phyloP scores from a whole-genome alignment of 2,113 vertebrate genomes.

The Charina bottae region DNA sequence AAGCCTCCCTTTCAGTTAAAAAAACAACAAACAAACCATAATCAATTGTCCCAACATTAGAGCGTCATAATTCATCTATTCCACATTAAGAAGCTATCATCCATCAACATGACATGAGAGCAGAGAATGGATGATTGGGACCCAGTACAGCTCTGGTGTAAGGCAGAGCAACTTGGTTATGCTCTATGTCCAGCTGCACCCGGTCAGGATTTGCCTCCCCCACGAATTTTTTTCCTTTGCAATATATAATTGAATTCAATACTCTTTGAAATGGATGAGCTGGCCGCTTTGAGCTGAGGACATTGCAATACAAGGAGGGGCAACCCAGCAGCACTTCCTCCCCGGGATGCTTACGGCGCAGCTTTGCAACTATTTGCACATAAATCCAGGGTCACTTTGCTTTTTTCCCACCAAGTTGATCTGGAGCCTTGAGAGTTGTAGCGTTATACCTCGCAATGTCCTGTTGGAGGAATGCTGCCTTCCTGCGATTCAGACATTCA shows the following conservation, averaged over 20 bases:
- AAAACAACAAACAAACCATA: constrained; percentile 57
- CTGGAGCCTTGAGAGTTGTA: too few relatives aligned
- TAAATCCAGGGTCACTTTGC: not conserved
- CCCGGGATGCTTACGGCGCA: constrained; percentile 8
- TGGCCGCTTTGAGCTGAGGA: not conserved
- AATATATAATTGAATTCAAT: constrained; percentile 24
- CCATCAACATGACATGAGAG: constrained; percentile 59
- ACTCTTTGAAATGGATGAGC: constrained; percentile 21
- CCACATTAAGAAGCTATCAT: constrained; percentile 62
- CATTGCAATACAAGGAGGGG: not conserved
- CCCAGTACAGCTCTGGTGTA: constrained; percentile 33
- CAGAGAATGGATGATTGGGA: constrained; percentile 54
- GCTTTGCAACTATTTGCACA: not conserved
- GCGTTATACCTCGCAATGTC: too few relatives aligned
- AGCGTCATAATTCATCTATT: constrained; percentile 66
- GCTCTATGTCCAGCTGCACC: constrained; percentile 9
- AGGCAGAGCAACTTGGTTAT: not conserved
- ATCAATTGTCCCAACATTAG: constrained; percentile 69
- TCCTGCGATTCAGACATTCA: too few relatives aligned
- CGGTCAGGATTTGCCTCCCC: constrained; percentile 22
- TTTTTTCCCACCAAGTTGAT: not conserved
- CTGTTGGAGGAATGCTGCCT: too few relatives aligned
- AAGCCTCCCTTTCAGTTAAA: constrained; percentile 56
- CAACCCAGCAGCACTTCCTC: not conserved
- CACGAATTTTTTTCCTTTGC: constrained; percentile 10